Evolutionary conservation across 2,797 vertebrate genomes (phyloP), one percentile per base, ranked within the genome.

Genomic region (Martes flavigula): DNA sequence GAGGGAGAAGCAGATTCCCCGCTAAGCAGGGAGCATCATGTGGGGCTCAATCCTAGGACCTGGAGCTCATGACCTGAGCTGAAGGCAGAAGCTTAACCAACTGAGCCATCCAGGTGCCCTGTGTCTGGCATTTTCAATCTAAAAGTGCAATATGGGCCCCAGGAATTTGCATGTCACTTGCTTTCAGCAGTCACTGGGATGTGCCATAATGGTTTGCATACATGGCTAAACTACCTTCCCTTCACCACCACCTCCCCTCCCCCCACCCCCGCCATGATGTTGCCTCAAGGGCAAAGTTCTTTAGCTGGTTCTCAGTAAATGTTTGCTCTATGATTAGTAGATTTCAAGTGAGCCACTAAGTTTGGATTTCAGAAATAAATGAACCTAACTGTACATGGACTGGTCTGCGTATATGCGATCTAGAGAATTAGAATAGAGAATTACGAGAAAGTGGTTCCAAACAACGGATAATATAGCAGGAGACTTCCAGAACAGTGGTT

Each of bases 231-330:
- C 6, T 46, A 11, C 10, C 1, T 27, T 12, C 25, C 23, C 56
- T 56, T 56, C 21, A 17, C 56, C 20, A 58, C 21, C 48, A 51
- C 15, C 20, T 64, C 14, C 10, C 2, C 27, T 4, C 4, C 4
- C 12, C 10, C 25, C 0, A 0, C 1, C 3, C 25, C 25, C 3
- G 15, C 58, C 11, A 27, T 1, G 2, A 40, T 56, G 17, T 35
- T 11, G 51, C 30, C 17, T 78, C 13, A n/a, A 58, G 21, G 70
- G 12, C n/a, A 60, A 92, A 72, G 40, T 32, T 51, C 46, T 51
- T 10, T 17, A 32, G 54, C 20, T 87, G 23, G 35, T 75, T 35
- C 40, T 40, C 35, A 18, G 2, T 72, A 81, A 68, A 40, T 32
- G 35, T 78, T 75, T 68, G 46, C 43, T 68, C 20, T 32, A 54